Base-by-base conservation (phyloP, 2,797 vertebrate species). In the Orestias chungarensis region DNA sequence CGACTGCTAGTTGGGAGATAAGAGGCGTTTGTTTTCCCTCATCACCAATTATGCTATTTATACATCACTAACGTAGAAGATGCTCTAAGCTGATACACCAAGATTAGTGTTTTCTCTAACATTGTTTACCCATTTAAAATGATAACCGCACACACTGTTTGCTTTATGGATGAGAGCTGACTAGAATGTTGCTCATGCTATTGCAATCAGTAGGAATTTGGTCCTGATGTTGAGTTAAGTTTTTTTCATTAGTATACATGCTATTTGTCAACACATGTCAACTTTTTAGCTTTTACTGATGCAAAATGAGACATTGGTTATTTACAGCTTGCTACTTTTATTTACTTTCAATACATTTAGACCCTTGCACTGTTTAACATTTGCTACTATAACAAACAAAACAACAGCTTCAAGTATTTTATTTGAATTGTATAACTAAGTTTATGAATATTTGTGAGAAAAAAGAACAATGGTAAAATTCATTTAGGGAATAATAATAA, bases 31-130 rank as follows among this genome's bases (percentile, higher is more conserved):
- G 86, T 90, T 79, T 87, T 90, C 86, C 84, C 86, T 90, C 79
- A 69, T 90, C 86, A 80, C 89, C 91, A 92, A 93, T 92, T 91
- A 91, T 86, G 82, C 88, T 91, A 89, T 91, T 93, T 92, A 90
- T 90, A 89, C 77, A 65, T 54, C 38, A 8, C 73, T 80, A 44
- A 86, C 73, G 75, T 74, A 86, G 78, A 83, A 89, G 86, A 90
- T 18, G 84, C 83, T 88, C 74, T 67, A 84, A 89, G 89, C 87
- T 81, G 81, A 66, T 88, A 88, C 87, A 86, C 80, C 82, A 66
- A 91, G 91, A 92, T 91, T 92, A 92, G 86, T 82, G 84, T 88
- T 86, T 88, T 89, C 75, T 66, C 88, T 82, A 88, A 90, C 88
- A 82, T 90, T 91, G 90, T 92, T 91, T 91, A 89, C 87, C 86